phyloP scores from a whole-genome alignment of 2,888 invertebrate genomes.

The Lagria hirta region DNA sequence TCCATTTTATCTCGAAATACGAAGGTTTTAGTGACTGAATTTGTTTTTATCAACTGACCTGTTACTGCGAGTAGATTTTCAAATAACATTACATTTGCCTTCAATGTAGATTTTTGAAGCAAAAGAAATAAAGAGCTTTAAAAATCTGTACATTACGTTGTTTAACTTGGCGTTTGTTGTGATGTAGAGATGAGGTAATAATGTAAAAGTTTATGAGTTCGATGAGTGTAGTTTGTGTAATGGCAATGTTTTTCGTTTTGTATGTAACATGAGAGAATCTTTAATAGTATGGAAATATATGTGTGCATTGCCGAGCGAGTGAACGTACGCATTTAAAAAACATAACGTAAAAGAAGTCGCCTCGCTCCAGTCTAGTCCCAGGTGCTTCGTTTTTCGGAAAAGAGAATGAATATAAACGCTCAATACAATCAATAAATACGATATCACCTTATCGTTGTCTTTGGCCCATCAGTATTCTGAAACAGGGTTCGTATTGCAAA shows the following conservation, averaged over 20 bases:
- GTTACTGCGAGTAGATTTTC: no score
- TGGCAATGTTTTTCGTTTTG: conserved; percentile 22
- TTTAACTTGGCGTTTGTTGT: no score
- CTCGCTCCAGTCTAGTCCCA: conserved; percentile 39
- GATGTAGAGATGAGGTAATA: no score
- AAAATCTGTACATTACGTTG: no score
- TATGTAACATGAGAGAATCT: conserved; percentile 23
- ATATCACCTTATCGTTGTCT: conserved; percentile 29
- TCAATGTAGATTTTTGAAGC: no score
- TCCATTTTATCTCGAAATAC: no score
- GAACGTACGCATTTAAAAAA: conserved; percentile 24
- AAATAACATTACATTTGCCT: no score
- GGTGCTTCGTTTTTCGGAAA: conserved; percentile 42
- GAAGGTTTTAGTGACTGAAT: no score
- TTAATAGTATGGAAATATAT: conserved; percentile 27
- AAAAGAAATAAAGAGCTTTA: no score
- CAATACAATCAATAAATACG: conserved; percentile 44
- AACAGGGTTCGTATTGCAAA: conserved; percentile 20
- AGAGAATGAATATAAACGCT: conserved; percentile 45
- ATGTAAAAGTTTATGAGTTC: no score
- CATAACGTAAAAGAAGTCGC: conserved; percentile 35
- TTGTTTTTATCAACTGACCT: no score
- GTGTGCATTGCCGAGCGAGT: conserved; percentile 23
- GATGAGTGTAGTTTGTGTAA: no score
- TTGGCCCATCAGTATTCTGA: conserved; percentile 25